These are phyloP conservation scores for Pelvicachromis taeniatus DNA, from an alignment of 2,113 vertebrate genomes.

Conservation along the genomic window DNA sequence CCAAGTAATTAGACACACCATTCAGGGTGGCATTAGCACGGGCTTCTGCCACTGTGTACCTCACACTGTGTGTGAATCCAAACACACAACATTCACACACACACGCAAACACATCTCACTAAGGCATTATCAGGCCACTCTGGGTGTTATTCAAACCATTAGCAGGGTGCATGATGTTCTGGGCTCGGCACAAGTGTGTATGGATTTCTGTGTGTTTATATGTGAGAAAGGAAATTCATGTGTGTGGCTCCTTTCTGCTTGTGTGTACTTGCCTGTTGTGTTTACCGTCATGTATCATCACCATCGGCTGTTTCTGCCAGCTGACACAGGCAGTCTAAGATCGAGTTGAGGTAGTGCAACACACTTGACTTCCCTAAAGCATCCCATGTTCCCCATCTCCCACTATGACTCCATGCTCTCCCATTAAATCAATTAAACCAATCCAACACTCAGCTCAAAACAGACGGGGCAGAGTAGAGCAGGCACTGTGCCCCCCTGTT, in stretches of 20 bases:
- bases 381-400: conserved; percentile 53
- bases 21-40: conserved; percentile 74
- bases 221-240: not conserved
- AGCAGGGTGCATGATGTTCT: conserved; percentile 64
- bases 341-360: conserved; percentile 55
- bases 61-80: conserved; percentile 18
- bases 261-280: not conserved
- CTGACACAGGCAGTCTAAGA: conserved; percentile 55
- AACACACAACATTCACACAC: conserved; percentile 26
- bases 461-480: conserved; percentile 55
- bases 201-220: conserved; percentile 38
- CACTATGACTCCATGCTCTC: conserved; percentile 55
- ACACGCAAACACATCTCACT: conserved; percentile 14
- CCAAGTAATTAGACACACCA: conserved; percentile 81
- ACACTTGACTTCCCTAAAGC: conserved; percentile 68
- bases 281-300: conserved; percentile 31
- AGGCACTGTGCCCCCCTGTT: conserved; percentile 59
- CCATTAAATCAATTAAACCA: conserved; percentile 76
- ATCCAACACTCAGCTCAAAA: conserved; percentile 64
- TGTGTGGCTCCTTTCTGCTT: not conserved
- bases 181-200: conserved; percentile 45
- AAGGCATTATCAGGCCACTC: conserved; percentile 54
- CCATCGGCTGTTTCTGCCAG: conserved; percentile 4
- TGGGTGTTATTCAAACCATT: conserved; percentile 77
- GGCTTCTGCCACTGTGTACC: conserved; percentile 51